These are phyloP conservation scores for Blastomussa wellsi DNA, from an alignment of 92 coral and sea anemone species.

Conservation along the genomic window DNA sequence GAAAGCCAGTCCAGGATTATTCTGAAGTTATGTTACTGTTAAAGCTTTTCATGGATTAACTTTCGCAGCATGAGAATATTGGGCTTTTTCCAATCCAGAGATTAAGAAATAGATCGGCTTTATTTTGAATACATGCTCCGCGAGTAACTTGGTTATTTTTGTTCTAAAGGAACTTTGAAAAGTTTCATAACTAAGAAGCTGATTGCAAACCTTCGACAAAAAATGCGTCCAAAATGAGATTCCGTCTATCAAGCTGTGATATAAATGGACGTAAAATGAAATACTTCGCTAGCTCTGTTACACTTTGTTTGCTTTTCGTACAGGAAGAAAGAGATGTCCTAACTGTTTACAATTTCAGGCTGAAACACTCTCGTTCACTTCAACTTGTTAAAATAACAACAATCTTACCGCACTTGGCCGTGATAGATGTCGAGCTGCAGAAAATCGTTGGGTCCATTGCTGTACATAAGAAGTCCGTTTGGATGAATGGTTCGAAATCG, in stretches of 20 bases:
- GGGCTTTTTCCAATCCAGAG: background rate
- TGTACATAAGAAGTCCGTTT: slow-evolving; percentile 75
- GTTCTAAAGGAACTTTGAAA: background rate
- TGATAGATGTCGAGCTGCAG: slow-evolving; percentile 70
- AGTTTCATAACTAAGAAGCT: background rate
- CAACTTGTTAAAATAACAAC: slow-evolving; percentile 11
- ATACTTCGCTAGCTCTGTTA: background rate
- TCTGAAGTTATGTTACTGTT: background rate
- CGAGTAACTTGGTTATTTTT: background rate
- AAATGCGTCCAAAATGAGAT: too few species aligned
- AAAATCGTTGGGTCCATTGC: slow-evolving; percentile 64
- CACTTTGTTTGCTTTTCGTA: background rate
- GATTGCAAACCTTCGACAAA: too few species aligned
- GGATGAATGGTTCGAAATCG: slow-evolving; percentile 84
- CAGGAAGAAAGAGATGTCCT: background rate
- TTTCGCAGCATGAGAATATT: slow-evolving; percentile 12
- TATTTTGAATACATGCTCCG: background rate
- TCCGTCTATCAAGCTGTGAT: background rate
- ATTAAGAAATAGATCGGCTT: background rate
- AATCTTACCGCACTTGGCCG: slow-evolving; percentile 70
- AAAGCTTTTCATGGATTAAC: background rate
- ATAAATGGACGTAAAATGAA: slow-evolving; percentile 15
- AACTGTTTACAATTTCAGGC: slow-evolving; percentile 25
- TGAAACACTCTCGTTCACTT: slow-evolving; percentile 7
- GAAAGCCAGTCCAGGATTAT: background rate